Evolutionary conservation across 2,888 invertebrate genomes (phyloP), one percentile per base, ranked within the genome.

Genomic region (Drosophila neoperkinsi): DNA sequence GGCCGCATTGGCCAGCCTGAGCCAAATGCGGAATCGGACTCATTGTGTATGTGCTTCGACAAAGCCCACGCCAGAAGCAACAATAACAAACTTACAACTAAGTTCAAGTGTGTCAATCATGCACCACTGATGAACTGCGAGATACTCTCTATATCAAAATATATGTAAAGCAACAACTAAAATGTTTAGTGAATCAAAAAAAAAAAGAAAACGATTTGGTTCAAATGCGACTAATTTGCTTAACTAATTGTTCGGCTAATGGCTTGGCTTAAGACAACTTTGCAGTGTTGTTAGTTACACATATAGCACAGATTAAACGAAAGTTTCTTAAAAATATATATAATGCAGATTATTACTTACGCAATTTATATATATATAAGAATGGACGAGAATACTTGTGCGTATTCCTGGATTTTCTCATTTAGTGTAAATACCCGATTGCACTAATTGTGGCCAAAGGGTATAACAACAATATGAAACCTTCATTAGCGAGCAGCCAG

Each of bases 401-500:
- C 38, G 9, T 21, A 43, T 21, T 16, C 4, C 16, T 16, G 16
- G 9, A 25, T 25, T 21, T 21, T 9, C 46, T 21, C 25, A 25
- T 16, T 25, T 9, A 25, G 9, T 16, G 6, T 10, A 9, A 13
- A 30, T 28, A 34, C 30, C 51, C 51, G 1, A 1, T 38, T 31
- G 9, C 16, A 25, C 25, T 16, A 25, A n/a, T 13, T 18, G 9
- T 16, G 0, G 5, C 10, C 25, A 52, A 46, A 67, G 75, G 67
- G 73, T 77, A 78, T 57, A 30, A 7, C 36, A 78, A 71, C 82
- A 87, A 76, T 87, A 85, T 83, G 81, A 84, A 80, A 85, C 81
- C 77, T 84, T 84, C 88, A 84, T 84, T 88, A 84, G 83, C 81
- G 83, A 77, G 59, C 51, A 38, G 64, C 69, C n/a, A 61, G 50